A percentile compares a stretch with the other conserved stretches of the same genome.
Conservation (phyloP, 2,797 vertebrate genomes). For the Poliocrania exsul region DNA sequence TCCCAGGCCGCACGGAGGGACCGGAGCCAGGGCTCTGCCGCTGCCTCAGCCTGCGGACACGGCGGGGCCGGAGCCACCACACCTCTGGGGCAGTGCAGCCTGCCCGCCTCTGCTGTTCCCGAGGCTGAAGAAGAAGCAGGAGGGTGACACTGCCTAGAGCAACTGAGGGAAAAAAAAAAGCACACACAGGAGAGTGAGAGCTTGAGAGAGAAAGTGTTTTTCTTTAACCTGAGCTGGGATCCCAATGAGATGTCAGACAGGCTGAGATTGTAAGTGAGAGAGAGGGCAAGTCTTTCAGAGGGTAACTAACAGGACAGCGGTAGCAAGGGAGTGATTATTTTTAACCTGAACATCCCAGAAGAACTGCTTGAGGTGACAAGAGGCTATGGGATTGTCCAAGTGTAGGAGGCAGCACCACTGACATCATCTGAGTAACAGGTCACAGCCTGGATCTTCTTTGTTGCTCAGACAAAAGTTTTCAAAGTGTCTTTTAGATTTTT, state of each 20-base stretch:
- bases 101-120: not conserved
- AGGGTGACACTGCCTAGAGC: not conserved
- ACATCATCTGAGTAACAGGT: not conserved
- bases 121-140: not conserved
- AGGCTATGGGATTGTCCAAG: not conserved
- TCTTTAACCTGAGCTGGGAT: not conserved
- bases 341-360: not conserved
- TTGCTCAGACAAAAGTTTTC: not conserved
- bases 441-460: not conserved
- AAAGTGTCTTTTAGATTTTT: not conserved
- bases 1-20: fast-evolving
- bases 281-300: not conserved
- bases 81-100: not conserved
- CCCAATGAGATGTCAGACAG: not conserved
- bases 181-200: not conserved
- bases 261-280: not conserved
- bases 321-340: not conserved
- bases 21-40: not conserved
- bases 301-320: not conserved
- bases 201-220: not conserved
- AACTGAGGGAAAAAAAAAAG: not conserved
- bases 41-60: not conserved
- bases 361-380: not conserved
- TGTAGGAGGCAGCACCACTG: not conserved
- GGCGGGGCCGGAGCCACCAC: not conserved